Evolutionary conservation across 2,797 vertebrate species (phyloP).

Genomic region (Hafferia zeledoni): DNA sequence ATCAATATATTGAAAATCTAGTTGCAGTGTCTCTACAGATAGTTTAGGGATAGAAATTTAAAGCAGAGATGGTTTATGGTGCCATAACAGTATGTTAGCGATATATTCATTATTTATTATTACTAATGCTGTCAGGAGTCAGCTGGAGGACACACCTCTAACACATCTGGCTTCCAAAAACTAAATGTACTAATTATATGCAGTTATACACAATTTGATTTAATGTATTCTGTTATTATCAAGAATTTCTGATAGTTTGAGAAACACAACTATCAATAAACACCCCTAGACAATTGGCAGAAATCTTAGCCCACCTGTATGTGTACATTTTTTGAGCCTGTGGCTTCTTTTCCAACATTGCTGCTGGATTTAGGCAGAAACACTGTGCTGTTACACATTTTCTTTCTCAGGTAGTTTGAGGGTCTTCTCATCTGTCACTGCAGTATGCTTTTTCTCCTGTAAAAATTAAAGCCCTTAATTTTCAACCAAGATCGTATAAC

Average conservation of each 20-base stretch:
- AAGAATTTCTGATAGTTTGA: background rate
- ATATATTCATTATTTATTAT: background rate
- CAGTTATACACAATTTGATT: background rate
- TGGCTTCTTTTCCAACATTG: background rate
- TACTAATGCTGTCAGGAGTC: background rate
- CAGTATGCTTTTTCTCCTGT: background rate
- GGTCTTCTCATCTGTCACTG: background rate
- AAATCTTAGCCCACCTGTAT: background rate
- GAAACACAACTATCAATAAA: background rate
- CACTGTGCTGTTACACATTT: background rate
- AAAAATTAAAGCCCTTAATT: background rate
- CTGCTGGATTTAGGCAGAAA: background rate
- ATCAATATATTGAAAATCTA: background rate
- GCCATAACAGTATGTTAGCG: background rate
- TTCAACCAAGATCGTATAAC: background rate
- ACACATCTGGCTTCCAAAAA: background rate
- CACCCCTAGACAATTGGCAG: background rate
- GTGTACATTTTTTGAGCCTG: background rate
- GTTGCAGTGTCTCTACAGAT: background rate
- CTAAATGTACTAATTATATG: background rate
- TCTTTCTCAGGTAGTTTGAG: background rate
- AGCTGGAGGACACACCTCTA: background rate
- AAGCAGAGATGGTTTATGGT: background rate
- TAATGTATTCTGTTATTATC: background rate
- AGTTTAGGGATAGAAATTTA: background rate